Evolutionary conservation across 2,888 invertebrate species (phyloP).

Genomic region (Agrotis exclamationis): DNA sequence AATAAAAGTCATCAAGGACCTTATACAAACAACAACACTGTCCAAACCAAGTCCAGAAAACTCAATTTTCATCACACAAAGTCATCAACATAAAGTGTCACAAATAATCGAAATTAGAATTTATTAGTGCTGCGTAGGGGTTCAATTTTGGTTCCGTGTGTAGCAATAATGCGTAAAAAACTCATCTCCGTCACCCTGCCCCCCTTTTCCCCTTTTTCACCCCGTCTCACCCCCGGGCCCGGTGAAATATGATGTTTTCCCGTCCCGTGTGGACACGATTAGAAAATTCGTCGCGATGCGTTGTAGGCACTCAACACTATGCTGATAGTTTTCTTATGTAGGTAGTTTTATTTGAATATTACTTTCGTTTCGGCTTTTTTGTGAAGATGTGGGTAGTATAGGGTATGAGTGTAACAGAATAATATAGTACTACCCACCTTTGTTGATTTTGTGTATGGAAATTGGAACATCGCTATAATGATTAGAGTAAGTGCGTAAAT

Average conservation of each 20-base stretch:
- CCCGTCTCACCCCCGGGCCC: slow-evolving; percentile 72
- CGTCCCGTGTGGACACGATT: slow-evolving; percentile 89
- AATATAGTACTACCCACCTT: neutral
- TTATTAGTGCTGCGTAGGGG: slow-evolving; percentile 85
- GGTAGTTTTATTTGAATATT: slow-evolving; percentile 60
- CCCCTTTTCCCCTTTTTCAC: slow-evolving; percentile 53
- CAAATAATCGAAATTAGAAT: slow-evolving; percentile 88
- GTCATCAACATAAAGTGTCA: slow-evolving; percentile 72
- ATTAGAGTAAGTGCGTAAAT: neutral
- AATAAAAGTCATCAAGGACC: neutral
- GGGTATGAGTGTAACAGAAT: neutral
- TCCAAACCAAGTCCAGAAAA: slow-evolving; percentile 40
- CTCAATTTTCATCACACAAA: slow-evolving; percentile 60
- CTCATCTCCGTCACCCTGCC: slow-evolving; percentile 86
- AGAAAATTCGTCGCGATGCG: slow-evolving; percentile 87
- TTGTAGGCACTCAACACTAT: slow-evolving; percentile 69
- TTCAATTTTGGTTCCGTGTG: slow-evolving; percentile 86
- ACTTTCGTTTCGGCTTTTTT: slow-evolving; percentile 31
- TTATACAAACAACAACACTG: slow-evolving; percentile 18
- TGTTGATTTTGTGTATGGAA: neutral
- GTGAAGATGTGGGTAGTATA: neutral
- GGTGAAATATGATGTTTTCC: slow-evolving; percentile 91
- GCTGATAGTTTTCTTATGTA: slow-evolving; percentile 78
- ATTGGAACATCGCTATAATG: neutral
- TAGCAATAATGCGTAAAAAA: slow-evolving; percentile 91